These are phyloP conservation scores for Urocolius indicus DNA, from an alignment of 2,113 vertebrate genomes.

Conservation along the genomic window DNA sequence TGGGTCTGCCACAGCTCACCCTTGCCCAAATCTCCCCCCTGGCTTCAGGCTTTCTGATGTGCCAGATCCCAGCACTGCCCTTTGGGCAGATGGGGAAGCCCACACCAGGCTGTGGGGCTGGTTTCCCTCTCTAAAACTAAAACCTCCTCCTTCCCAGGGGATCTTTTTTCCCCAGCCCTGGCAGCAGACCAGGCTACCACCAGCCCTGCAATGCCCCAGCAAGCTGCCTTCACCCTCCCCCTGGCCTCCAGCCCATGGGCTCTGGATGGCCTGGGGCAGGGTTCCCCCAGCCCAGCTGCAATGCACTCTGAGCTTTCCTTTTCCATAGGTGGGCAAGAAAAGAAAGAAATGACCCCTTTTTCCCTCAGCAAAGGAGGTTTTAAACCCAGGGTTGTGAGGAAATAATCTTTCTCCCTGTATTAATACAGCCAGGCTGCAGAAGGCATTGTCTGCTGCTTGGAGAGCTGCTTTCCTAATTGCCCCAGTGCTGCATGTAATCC, in stretches of 20 bases:
- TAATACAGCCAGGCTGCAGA: neutral
- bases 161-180: neutral
- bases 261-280: neutral
- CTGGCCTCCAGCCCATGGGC: neutral
- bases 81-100: neutral
- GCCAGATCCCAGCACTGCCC: rapidly evolving
- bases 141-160: rapidly evolving
- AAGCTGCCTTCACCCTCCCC: neutral
- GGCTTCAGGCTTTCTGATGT: neutral
- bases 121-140: neutral
- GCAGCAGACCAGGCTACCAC: neutral
- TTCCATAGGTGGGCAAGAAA: neutral
- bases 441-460: constrained; percentile 26
- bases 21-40: neutral
- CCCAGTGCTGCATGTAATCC: neutral
- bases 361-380: neutral
- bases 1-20: rapidly evolving
- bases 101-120: rapidly evolving
- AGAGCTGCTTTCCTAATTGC: constrained; percentile 46
- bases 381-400: neutral
- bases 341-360: neutral
- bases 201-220: neutral
- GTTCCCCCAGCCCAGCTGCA: neutral
- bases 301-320: neutral
- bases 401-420: neutral